These are phyloP conservation scores for Saccostrea echinata DNA, from an alignment of 1,140 invertebrate genomes.

Conservation along the genomic window DNA sequence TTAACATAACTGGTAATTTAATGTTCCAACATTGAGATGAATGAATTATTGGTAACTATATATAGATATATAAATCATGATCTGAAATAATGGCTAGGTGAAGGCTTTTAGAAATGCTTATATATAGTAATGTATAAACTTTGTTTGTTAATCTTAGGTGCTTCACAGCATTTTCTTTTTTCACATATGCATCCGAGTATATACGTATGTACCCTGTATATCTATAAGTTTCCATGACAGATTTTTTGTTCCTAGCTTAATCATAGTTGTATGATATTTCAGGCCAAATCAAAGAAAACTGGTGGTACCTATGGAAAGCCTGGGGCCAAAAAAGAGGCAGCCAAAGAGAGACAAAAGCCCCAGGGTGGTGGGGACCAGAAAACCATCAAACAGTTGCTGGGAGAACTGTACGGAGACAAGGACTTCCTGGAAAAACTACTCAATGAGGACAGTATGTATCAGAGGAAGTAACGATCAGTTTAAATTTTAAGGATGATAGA, in stretches of 20 bases:
- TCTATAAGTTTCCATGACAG: neutral
- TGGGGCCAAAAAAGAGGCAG: conserved; percentile 66
- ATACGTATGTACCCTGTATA: neutral
- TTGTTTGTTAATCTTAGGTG: neutral
- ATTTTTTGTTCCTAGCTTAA: neutral
- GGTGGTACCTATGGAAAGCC: conserved; percentile 23
- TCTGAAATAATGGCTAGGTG: neutral
- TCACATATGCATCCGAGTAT: neutral
- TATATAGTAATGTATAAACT: neutral
- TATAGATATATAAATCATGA: neutral
- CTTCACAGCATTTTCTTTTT: no score
- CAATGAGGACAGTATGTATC: conserved; percentile 74
- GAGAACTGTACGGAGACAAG: conserved; percentile 78
- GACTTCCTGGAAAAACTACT: conserved; percentile 78
- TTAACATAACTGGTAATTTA: neutral
- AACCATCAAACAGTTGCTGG: conserved; percentile 79
- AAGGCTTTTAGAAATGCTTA: neutral
- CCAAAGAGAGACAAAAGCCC: conserved; percentile 71
- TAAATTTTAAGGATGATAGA: no score
- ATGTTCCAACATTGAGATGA: neutral
- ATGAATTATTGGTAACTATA: neutral
- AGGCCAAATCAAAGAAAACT: conserved; percentile 31
- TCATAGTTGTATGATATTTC: neutral
- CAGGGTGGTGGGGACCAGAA: conserved; percentile 69
- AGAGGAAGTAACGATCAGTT: neutral